Conservation (phyloP, 1,140 invertebrate genomes). For the Drosophila melanica region DNA sequence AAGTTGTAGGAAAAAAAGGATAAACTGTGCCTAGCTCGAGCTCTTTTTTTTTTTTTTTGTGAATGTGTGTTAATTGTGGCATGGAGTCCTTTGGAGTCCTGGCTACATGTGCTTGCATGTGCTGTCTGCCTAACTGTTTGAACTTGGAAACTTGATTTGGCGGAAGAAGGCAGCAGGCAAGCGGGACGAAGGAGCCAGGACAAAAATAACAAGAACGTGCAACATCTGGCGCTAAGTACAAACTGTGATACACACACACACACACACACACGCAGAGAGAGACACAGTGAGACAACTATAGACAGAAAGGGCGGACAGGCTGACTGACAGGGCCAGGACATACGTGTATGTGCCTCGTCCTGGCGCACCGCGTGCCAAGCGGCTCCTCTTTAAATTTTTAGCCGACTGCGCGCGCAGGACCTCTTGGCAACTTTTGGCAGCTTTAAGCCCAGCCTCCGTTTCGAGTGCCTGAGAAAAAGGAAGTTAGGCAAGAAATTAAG, state of each 20-base stretch:
- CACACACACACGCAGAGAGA: conserved; percentile 59
- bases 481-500: conserved; percentile 69
- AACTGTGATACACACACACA: conserved; percentile 76
- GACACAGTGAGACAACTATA: conserved; percentile 25
- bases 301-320: conserved; percentile 26
- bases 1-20: conserved; percentile 29
- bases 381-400: conserved; percentile 64
- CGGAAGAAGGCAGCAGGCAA: conserved; percentile 50
- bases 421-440: conserved; percentile 12
- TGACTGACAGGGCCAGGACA: conserved; percentile 12
- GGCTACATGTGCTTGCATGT: conserved; percentile 2
- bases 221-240: conserved; percentile 82
- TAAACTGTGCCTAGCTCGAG: conserved; percentile 12
- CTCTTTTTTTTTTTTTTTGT: conserved; percentile 5
- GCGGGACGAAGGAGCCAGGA: conserved; percentile 6
- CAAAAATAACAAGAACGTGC: conserved; percentile 57
- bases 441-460: conserved; percentile 37
- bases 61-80: conserved; percentile 65
- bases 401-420: conserved; percentile 72
- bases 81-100: conserved; percentile 25
- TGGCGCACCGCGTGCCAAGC: conserved; percentile 38
- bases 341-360: conserved; percentile 1
- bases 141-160: conserved; percentile 81
- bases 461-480: conserved; percentile 60
- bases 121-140: conserved; percentile 59